Conservation (phyloP, 2,797 vertebrate species). For the Mallotus villosus region DNA sequence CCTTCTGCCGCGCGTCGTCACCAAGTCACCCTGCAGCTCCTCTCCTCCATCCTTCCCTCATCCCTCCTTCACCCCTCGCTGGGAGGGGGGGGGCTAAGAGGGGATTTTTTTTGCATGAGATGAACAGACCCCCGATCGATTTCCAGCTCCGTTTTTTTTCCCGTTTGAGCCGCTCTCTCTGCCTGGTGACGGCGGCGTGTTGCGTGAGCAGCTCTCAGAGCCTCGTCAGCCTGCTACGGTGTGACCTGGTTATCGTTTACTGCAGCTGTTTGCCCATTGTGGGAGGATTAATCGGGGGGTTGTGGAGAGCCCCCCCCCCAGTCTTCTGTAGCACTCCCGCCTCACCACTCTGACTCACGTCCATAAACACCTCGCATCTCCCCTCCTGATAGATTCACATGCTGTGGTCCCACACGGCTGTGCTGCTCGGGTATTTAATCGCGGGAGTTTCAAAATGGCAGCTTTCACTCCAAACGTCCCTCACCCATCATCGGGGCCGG, state of each 20-base stretch:
- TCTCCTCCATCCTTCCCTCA: no score
- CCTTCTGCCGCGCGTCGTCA: neutral
- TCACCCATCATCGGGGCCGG: neutral
- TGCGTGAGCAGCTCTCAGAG: neutral
- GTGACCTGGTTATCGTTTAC: constrained; percentile 63
- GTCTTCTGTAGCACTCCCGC: no score
- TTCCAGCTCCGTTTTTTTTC: neutral
- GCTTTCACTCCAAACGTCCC: neutral
- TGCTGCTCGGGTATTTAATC: neutral
- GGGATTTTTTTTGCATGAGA: neutral
- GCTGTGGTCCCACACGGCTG: neutral
- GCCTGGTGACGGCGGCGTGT: neutral
- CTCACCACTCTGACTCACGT: no score
- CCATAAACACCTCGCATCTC: neutral
- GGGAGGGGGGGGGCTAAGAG: neutral
- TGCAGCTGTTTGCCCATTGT: constrained; percentile 61
- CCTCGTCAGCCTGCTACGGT: neutral
- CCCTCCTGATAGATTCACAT: neutral
- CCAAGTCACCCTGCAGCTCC: no score
- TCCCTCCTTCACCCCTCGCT: no score
- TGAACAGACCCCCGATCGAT: constrained; percentile 7
- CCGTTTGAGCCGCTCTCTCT: neutral
- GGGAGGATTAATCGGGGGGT: constrained; percentile 34
- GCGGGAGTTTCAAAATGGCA: neutral
- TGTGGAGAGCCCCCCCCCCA: neutral